Evolutionary conservation across 1,140 invertebrate genomes (phyloP).

Genomic region (Drosophila willistoni): DNA sequence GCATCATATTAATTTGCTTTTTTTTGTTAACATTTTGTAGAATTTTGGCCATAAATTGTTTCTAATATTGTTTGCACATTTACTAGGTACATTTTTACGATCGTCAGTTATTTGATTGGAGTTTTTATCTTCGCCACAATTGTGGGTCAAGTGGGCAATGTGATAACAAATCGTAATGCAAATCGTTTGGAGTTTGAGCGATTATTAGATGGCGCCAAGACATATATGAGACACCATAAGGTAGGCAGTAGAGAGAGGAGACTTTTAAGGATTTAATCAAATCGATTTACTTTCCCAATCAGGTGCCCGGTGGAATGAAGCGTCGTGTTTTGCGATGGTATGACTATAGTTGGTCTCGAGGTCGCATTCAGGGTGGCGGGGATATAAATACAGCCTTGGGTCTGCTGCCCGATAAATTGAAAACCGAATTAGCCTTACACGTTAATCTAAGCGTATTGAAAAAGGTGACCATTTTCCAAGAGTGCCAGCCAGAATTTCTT

Average conservation of each 20-base stretch:
- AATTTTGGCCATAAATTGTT: no score
- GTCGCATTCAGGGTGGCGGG: slow-evolving; percentile 96
- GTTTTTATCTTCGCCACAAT: slow-evolving; percentile 99
- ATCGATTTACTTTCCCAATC: background rate
- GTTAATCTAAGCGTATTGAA: slow-evolving; percentile 97
- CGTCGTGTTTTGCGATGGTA: slow-evolving; percentile 97
- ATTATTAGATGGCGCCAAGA: slow-evolving; percentile 96
- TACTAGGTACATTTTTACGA: slow-evolving; percentile 96
- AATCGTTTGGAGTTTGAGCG: slow-evolving; percentile 97
- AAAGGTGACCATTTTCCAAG: slow-evolving; percentile 93
- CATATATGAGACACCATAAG: slow-evolving; percentile 98
- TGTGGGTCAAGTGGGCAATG: slow-evolving; percentile 98
- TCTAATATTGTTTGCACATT: background rate
- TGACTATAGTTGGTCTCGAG: slow-evolving; percentile 98
- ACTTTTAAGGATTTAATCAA: no score
- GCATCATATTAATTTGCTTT: no score
- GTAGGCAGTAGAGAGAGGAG: slow-evolving; percentile 70
- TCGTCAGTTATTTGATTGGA: slow-evolving; percentile 97
- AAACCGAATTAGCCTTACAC: slow-evolving; percentile 97
- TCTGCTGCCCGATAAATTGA: slow-evolving; percentile 96
- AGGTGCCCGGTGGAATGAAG: slow-evolving; percentile 97
- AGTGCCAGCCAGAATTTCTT: slow-evolving; percentile 98
- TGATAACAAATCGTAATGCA: slow-evolving; percentile 98
- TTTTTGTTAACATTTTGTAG: no score
- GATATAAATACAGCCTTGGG: slow-evolving; percentile 97